Base-by-base conservation (phyloP, 2,888 invertebrate genomes). In the Lithodes maja region DNA sequence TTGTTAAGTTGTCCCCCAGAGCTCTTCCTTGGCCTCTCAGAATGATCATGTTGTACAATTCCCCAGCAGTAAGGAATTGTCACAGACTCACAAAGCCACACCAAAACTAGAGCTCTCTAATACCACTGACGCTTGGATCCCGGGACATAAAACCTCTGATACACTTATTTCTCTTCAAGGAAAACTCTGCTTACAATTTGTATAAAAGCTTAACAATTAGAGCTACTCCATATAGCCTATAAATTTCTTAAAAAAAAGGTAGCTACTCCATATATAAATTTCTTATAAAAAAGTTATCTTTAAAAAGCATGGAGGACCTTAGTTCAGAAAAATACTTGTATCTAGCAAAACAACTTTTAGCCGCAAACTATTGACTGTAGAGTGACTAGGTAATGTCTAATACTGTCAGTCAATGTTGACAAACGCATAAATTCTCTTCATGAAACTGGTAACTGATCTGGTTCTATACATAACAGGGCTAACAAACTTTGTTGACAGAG, bases 1-100 rank as follows among this genome's bases (percentile, higher is more conserved):
- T 33, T 33, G 33, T 33, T 33, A 33, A 33, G 33, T 33, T 33
- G 33, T 33, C 33, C 33, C 33, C 33, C 12, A 5, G 61, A 61
- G 61, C 61, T 61, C 12, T 61, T 7, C 61, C 61, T 12, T 61
- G 50, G 53, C 53, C 71, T 80, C 88, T 85, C 85, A 61, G 71
- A 61, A 85, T 89, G 88, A 89, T 89, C 88, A 85, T 89, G 88
- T 89, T 89, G 88, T 81, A 89, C 88, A 89, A 85, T 85, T 89
- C 88, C 88, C 85, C 88, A 89, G 85, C 88, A 89, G 80, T 68
- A 85, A 85, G 88, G 88, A 89, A 89, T 81, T 89, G 88, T 81
- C 88, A 89, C 88, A 89, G 88, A 89, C 85, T 89, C 88, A 89
- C 85, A 75, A 54, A 85, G 88, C 88, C 88, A 85, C 55, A 77